Base-by-base conservation (phyloP, 2,797 vertebrate species). In the Anas acuta region DNA sequence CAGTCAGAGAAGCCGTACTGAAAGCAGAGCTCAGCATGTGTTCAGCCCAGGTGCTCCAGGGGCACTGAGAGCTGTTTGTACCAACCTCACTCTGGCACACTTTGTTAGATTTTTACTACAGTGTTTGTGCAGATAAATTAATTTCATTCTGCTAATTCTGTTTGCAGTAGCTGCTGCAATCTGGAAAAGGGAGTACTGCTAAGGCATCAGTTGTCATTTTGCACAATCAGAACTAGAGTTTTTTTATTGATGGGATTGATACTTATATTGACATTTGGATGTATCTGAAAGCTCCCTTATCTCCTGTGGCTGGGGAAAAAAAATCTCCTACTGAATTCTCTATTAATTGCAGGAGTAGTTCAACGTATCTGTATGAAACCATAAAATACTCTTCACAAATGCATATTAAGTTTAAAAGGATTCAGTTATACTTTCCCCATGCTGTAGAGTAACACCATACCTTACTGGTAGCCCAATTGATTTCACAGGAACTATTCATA, bases 401-500 rank as follows among this genome's bases (percentile, higher is more conserved):
- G 26, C 1, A 1, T 30, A 30, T 10, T 67, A 4, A 14, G 3
- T 89, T 87, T 60, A 70, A 84, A 65, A 82, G 30, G 26, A 86
- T 80, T 16, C 33, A 51, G 18, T 35, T 71, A 4, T 49, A 11
- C 45, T 77, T 91, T 32, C 30, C 22, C 18, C 30, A 58, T 9
- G 35, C 70, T 76, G 35, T 54, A 49, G 60, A 57, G 37, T 51
- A 49, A 25, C 91, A n/a, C 58, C 92, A 1, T 41, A 84, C 61
- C 81, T 87, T 54, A 70, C 17, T 86, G 78, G 70, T 13, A 70
- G 13, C 19, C 26, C 4, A 90, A 13, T 2, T 94, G 70, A 84
- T 95, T 91, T 93, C 83, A 84, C 51, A 75, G 91, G 64, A 66
- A 8, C 41, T 85, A n/a, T 62, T 91, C 77, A 70, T 23, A 73